These are phyloP conservation scores for Paradoxurus hermaphroditus DNA, from an alignment of 2,113 vertebrate species.

Conservation along the genomic window DNA sequence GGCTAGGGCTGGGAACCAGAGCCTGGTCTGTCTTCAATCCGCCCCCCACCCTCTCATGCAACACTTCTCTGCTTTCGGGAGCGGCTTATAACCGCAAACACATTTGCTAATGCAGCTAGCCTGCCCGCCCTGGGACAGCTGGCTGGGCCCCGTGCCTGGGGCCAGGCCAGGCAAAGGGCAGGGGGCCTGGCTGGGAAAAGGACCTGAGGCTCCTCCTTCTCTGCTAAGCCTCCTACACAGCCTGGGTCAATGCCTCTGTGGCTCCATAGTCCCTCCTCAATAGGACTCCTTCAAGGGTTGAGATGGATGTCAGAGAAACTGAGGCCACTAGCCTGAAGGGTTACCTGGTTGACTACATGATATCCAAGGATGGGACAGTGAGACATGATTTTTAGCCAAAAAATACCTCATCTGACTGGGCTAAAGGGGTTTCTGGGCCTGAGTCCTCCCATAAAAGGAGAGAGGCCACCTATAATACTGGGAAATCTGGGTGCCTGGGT, in stretches of 20 bases:
- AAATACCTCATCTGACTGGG: not conserved
- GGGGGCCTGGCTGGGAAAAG: slow-evolving; percentile 66
- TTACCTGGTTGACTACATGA: not conserved
- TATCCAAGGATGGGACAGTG: not conserved
- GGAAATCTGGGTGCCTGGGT: not conserved
- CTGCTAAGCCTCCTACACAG: not conserved
- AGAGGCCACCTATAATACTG: not conserved
- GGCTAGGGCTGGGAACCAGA: slow-evolving; percentile 59
- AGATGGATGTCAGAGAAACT: not conserved
- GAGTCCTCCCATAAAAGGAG: not conserved
- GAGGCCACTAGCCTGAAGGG: not conserved
- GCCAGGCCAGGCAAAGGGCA: slow-evolving; percentile 73
- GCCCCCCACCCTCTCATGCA: not conserved
- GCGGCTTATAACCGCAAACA: slow-evolving; percentile 75
- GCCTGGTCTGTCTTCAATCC: slow-evolving; percentile 69
- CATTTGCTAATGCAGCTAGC: slow-evolving; percentile 77
- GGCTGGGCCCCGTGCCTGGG: slow-evolving; percentile 67
- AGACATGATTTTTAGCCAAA: not conserved
- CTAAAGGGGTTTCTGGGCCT: not conserved
- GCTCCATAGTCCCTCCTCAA: not conserved
- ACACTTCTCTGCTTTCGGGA: slow-evolving; percentile 74
- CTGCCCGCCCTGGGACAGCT: slow-evolving; percentile 70
- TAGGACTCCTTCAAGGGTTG: not conserved
- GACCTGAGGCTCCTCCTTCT: slow-evolving; percentile 39
- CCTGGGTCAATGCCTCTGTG: not conserved